These are phyloP conservation scores for Scytalopus superciliaris DNA, from an alignment of 2,113 vertebrate species.

Conservation along the genomic window DNA sequence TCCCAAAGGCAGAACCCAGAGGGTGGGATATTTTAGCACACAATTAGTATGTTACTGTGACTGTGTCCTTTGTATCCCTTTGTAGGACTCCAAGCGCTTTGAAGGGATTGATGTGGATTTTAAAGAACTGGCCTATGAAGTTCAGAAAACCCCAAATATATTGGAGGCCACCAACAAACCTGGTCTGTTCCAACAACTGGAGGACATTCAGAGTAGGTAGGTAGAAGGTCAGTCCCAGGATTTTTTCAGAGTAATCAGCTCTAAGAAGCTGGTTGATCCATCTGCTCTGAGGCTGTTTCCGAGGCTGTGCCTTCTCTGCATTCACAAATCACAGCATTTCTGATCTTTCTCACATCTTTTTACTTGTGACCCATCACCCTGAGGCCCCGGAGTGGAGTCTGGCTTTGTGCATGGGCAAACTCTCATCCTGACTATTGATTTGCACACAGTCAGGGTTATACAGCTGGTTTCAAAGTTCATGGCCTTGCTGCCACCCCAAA, in stretches of 20 bases:
- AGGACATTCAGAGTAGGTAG: constrained; percentile 90
- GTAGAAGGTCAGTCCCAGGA: neutral
- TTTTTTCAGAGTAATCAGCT: neutral
- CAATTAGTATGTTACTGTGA: accelerated
- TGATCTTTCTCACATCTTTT: neutral
- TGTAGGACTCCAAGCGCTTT: constrained; percentile 89
- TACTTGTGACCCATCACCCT: neutral
- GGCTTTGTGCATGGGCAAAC: neutral
- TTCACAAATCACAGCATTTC: neutral
- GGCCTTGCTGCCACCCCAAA: neutral
- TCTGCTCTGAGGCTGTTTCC: neutral
- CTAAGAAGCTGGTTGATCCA: neutral
- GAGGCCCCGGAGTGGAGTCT: neutral
- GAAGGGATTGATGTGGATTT: constrained; percentile 90
- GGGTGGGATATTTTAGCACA: neutral
- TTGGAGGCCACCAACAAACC: constrained; percentile 88
- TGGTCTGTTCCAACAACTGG: constrained; percentile 86
- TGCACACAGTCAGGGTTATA: neutral
- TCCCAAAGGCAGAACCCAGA: neutral
- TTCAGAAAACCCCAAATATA: constrained; percentile 87
- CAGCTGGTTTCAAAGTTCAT: neutral
- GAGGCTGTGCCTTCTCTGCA: neutral
- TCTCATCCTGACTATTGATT: neutral
- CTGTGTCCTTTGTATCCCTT: neutral
- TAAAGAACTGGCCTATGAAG: constrained; percentile 81